phyloP scores from a whole-genome alignment of 2,113 vertebrate species.

The Phylloscopus trochilus region DNA sequence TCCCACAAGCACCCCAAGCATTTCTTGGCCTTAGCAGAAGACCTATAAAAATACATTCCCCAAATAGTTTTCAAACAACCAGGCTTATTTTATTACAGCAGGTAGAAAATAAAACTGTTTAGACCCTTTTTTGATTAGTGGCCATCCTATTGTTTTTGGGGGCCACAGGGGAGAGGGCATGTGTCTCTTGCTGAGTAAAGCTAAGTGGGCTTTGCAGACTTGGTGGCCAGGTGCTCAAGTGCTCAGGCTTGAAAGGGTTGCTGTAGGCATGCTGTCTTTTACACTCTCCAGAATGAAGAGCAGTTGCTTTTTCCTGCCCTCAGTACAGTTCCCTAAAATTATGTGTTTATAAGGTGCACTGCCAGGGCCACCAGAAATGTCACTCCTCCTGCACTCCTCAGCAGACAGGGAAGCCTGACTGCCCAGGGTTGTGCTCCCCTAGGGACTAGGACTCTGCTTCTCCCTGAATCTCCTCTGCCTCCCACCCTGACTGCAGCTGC shows the following conservation, averaged over 20 bases:
- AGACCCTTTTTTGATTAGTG: not conserved
- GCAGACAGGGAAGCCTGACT: not conserved
- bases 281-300: not conserved
- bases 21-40: not conserved
- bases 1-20: not conserved
- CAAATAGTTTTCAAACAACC: not conserved
- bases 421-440: not conserved
- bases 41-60: not conserved
- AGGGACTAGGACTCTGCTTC: too few species aligned
- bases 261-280: not conserved
- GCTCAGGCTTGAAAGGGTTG: not conserved
- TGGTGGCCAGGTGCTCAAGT: fast-evolving
- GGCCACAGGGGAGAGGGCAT: not conserved
- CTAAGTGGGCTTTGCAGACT: not conserved
- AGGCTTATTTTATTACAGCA: not conserved
- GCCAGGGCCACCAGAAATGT: not conserved
- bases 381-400: not conserved
- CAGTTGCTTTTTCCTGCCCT: not conserved
- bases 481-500: not conserved
- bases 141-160: not conserved
- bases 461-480: not conserved
- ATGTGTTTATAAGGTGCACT: not conserved
- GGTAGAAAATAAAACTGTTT: not conserved
- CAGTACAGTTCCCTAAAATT: not conserved
- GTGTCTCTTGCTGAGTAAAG: not conserved